Evolutionary conservation across 1,140 invertebrate species (phyloP).

Genomic region (Reticulitermes speratus): DNA sequence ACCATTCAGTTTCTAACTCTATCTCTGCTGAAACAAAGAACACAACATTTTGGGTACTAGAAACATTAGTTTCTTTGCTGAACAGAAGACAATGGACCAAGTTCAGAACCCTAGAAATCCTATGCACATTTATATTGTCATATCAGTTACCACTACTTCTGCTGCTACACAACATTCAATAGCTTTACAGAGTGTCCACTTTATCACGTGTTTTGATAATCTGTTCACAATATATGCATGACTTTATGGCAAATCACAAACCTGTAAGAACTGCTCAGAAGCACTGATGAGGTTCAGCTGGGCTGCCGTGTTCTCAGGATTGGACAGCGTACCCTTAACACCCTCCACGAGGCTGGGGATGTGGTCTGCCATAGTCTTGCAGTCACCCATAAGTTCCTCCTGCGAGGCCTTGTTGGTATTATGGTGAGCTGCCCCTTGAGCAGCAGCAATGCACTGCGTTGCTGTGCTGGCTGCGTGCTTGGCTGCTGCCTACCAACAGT

Average conservation of each 20-base stretch:
- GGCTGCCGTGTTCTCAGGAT: slow-evolving; percentile 70
- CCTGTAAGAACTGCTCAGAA: slow-evolving; percentile 81
- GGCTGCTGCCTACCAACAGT: slow-evolving; percentile 58
- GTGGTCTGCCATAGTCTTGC: slow-evolving; percentile 72
- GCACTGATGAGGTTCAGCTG: slow-evolving; percentile 84
- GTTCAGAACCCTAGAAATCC: too few species aligned
- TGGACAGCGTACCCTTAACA: slow-evolving; percentile 69
- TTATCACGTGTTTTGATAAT: too few species aligned
- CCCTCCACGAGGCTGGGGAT: slow-evolving; percentile 81
- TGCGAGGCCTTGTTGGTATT: slow-evolving; percentile 68
- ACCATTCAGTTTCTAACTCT: too few species aligned
- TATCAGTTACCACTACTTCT: too few species aligned
- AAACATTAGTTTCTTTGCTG: too few species aligned
- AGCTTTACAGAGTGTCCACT: too few species aligned
- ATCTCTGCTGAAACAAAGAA: too few species aligned
- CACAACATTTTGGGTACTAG: too few species aligned
- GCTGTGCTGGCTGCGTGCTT: slow-evolving; percentile 85
- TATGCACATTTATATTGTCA: too few species aligned
- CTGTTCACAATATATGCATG: too few species aligned
- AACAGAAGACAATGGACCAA: too few species aligned
- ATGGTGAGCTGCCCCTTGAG: slow-evolving; percentile 72
- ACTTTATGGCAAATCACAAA: slow-evolving; percentile 41
- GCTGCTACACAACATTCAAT: too few species aligned
- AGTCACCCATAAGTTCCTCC: slow-evolving; percentile 75
- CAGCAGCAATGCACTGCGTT: slow-evolving; percentile 85